Evolutionary conservation across 2,888 invertebrate genomes (phyloP).

Genomic region (Ornithoptera priamus): DNA sequence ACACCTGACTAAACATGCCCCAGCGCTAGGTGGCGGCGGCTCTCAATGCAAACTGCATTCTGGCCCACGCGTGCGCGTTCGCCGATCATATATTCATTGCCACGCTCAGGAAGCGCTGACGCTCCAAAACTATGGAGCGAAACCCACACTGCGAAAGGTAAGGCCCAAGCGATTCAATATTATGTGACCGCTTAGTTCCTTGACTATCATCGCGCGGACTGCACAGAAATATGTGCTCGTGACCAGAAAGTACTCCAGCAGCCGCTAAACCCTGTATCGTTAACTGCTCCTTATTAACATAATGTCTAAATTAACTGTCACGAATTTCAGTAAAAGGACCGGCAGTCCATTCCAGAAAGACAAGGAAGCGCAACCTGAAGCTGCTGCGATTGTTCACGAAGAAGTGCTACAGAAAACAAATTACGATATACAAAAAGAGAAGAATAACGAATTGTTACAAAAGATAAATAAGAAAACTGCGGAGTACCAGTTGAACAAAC

Average conservation of each 20-base stretch:
- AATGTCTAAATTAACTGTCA: constrained; percentile 68
- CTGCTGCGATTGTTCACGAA: constrained; percentile 50
- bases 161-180: constrained; percentile 58
- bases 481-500: constrained; percentile 67
- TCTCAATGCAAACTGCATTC: constrained; percentile 70
- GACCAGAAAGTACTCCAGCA: constrained; percentile 49
- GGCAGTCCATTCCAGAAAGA: constrained; percentile 53
- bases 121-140: constrained; percentile 75
- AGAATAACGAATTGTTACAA: constrained; percentile 62
- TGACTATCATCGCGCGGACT: constrained; percentile 55
- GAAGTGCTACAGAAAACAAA: constrained; percentile 60
- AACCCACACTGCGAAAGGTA: constrained; percentile 69
- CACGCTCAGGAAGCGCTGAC: constrained; percentile 72
- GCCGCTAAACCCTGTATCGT: constrained; percentile 46
- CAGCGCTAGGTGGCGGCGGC: constrained; percentile 43
- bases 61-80: constrained; percentile 51
- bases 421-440: constrained; percentile 66
- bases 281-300: constrained; percentile 38
- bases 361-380: constrained; percentile 39
- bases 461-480: constrained; percentile 68
- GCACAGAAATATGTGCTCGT: constrained; percentile 51
- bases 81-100: constrained; percentile 69
- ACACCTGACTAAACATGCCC: constrained; percentile 37
- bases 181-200: constrained; percentile 59
- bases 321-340: constrained; percentile 59